Base-by-base conservation (phyloP, 2,888 invertebrate genomes). In the Caenorhabditis angaria region DNA sequence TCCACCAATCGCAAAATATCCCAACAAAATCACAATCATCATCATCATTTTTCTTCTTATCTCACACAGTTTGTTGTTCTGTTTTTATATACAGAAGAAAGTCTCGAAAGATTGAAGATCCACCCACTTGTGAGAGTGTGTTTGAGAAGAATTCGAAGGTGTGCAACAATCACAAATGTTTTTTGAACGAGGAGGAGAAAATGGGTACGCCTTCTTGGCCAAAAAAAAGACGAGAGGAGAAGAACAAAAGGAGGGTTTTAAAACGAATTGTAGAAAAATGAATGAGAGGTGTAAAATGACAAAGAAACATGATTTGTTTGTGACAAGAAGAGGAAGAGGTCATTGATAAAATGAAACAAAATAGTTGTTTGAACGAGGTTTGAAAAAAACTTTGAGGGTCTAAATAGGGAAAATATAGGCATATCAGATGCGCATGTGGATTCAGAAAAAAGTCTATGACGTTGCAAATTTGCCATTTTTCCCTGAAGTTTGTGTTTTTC, bases 261-360 rank as follows among this genome's bases (percentile, higher is more conserved):
- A 6, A 41, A 12, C 3, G 14, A 41, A 14, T 12, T 10, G 6
- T 3, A 3, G 41, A 12, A 18, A 12, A n/a, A n/a, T n/a, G n/a
- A n/a, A n/a, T n/a, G n/a, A n/a, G n/a, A 14, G 6, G 41, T 41
- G 41, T 41, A 41, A 41, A 41, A 41, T 41, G 41, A 41, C 41
- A 41, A 41, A 41, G 41, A 41, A 41, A 41, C 41, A 41, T 41
- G 41, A 41, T 14, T 41, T 41, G 41, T 41, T 41, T 41, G 41
- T 41, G 41, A 41, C 41, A 41, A 41, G 10, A 3, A 18, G 10
- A 14, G 18, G 41, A 41, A 41, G 41, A 41, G 41, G 41, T 41
- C 41, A 41, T 41, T 41, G 41, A 41, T 41, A 32, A 10, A 32
- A 10, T 8, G 32, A 32, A 32, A n/a, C n/a, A n/a, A n/a, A n/a